Base-by-base conservation (phyloP, 1,140 invertebrate species). In the Heterodera schachtii region DNA sequence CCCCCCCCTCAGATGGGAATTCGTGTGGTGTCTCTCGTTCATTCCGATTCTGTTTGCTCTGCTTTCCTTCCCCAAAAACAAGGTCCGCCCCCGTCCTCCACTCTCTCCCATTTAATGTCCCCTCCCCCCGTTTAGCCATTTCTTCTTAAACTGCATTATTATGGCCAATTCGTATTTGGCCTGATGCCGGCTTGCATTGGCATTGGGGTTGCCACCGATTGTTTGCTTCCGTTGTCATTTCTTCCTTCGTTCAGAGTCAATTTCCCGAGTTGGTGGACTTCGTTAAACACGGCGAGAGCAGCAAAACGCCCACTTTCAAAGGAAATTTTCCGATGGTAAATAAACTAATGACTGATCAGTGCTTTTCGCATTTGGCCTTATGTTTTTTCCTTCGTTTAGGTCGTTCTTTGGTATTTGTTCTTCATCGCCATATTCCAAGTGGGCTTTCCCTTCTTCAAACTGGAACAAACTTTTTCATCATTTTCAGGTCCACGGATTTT, bases 401-500 rank as follows among this genome's bases (percentile, higher is more conserved):
- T 80, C 52, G 91, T 98, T 31, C 91, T 98, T 79, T 98, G 96
- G 96, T 97, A 96, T 90, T 94, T 93, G 71, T 98, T 97, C 91
- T 93, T 97, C 74, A 90, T 95, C 3, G 95, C 95, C 31, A 70
- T 78, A 47, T 67, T 78, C 70, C 76, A 78, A n/a, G 76, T 78
- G 47, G 43, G 31, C 21, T 19, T 64, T 64, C 4, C 57, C 2
- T 19, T 5, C 19, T 44, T 44, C 31, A 16, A 44, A 0, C 11
- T 49, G 41, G 47, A 11, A 41, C n/a, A 43, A 46, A 21, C 31
- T 7, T 52, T 52, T 52, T 52, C 16, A 7, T 8, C 31, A 11
- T 21, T 92, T 95, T 46, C 96, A 98, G 92, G 93, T 98, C 70
- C 96, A 98, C 90, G 92, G 93, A 47, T 96, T 97, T 90, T 94